A percentile compares a stretch with the other conserved stretches of the same genome.
Conservation (phyloP, 2,797 vertebrate genomes). For the Neosalanx taihuensis region DNA sequence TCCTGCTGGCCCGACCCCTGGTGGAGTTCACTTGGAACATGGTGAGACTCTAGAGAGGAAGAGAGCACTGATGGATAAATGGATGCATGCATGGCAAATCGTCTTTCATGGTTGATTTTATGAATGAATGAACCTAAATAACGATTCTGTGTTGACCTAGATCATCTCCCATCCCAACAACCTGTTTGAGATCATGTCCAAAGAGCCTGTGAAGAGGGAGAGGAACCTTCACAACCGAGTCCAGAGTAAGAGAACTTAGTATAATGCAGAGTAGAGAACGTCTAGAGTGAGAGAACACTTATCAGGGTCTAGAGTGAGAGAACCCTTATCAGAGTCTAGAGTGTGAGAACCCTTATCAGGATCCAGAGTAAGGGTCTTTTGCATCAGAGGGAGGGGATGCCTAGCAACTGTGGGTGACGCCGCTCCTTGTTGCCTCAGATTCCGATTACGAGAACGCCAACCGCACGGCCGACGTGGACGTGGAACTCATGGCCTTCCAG, state of each 20-base stretch:
- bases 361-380: too few relatives aligned
- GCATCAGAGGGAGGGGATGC: background rate
- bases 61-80: background rate
- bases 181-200: conserved; percentile 79
- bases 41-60: conserved; percentile 45
- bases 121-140: background rate
- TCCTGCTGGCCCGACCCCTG: conserved; percentile 72
- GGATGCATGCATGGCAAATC: background rate
- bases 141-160: conserved; percentile 38
- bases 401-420: conserved; percentile 13
- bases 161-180: conserved; percentile 79
- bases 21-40: conserved; percentile 81
- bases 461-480: conserved; percentile 71
- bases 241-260: conserved; percentile 66
- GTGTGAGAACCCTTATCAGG: too few relatives aligned
- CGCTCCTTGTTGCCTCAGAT: conserved; percentile 54
- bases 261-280: conserved; percentile 21
- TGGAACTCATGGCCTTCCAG: conserved; percentile 79
- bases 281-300: conserved; percentile 21
- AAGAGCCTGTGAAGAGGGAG: conserved; percentile 75
- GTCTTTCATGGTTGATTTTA: background rate
- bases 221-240: conserved; percentile 76
- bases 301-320: background rate
- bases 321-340: background rate
- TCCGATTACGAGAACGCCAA: conserved; percentile 74